Percentiles rank a stretch among this genome's conserved stretches.
phyloP scores from a whole-genome alignment of 2,888 invertebrate genomes.

The Dysmachus trigonus region DNA sequence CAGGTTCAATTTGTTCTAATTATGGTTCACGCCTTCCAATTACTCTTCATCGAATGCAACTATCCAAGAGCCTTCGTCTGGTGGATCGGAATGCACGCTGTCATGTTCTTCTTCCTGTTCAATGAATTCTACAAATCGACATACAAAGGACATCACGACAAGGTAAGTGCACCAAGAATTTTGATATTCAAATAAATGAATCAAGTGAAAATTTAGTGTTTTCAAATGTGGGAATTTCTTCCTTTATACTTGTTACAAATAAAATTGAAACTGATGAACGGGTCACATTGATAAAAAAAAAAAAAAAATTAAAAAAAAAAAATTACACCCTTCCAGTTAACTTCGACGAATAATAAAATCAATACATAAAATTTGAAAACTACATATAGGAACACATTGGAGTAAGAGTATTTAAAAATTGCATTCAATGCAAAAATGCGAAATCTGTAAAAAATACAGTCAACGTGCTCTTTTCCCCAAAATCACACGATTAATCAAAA shows the following conservation, averaged over 20 bases:
- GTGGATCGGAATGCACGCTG: conserved; percentile 96
- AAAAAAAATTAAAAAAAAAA: neutral
- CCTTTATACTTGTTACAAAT: neutral
- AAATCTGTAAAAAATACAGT: neutral
- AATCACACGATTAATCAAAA: neutral
- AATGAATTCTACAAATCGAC: conserved; percentile 91
- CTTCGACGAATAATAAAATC: neutral
- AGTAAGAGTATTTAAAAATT: neutral
- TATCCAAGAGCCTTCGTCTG: conserved; percentile 93
- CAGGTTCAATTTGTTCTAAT: conserved; percentile 90
- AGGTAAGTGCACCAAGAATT: conserved; percentile 54
- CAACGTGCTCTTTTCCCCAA: neutral
- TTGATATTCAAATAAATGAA: neutral
- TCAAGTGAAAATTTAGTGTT: conserved; percentile 20
- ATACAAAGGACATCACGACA: conserved; percentile 67
- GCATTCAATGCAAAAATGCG: neutral
- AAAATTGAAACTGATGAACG: no score
- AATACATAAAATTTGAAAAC: neutral
- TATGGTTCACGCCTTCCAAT: conserved; percentile 92
- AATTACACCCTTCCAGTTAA: neutral
- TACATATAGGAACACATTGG: neutral
- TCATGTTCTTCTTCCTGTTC: conserved; percentile 96
- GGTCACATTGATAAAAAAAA: neutral
- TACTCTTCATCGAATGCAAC: conserved; percentile 89
- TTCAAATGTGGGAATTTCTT: conserved; percentile 4